Conservation (phyloP, 2,888 invertebrate species). For the Catocala sponsa region DNA sequence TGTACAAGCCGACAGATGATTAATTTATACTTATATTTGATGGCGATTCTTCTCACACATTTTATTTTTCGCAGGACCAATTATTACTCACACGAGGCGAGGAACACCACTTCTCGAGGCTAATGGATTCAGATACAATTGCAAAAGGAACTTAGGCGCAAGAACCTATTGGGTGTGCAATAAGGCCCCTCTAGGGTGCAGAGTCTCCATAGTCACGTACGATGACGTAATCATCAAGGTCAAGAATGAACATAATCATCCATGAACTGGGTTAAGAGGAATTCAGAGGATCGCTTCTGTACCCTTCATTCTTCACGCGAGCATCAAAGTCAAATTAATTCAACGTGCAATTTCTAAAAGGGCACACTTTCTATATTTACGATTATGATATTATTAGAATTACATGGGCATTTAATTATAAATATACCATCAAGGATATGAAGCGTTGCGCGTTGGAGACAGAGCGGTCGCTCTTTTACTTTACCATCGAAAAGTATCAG, state of each 20-base stretch:
- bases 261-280: background rate
- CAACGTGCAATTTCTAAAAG: too few relatives aligned
- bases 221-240: conserved; percentile 50
- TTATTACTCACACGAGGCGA: conserved; percentile 37
- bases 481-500: too few relatives aligned
- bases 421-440: too few relatives aligned
- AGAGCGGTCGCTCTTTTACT: too few relatives aligned
- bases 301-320: too few relatives aligned
- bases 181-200: conserved; percentile 53
- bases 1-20: background rate
- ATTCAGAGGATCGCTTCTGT: too few relatives aligned
- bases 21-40: too few relatives aligned
- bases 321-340: too few relatives aligned
- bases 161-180: conserved; percentile 50
- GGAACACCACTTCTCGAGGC: conserved; percentile 43
- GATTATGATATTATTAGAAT: too few relatives aligned
- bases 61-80: conserved; percentile 28
- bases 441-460: too few relatives aligned
- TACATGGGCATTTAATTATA: too few relatives aligned
- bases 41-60: conserved; percentile 4
- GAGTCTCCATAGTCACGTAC: conserved; percentile 56
- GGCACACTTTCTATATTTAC: too few relatives aligned
- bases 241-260: conserved; percentile 54
- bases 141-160: conserved; percentile 33
- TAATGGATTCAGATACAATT: conserved; percentile 40